Evolutionary conservation across 37 sponge, comb jelly and placozoan genomes (phyloP).

Genomic region (Eunapius fragilis): DNA sequence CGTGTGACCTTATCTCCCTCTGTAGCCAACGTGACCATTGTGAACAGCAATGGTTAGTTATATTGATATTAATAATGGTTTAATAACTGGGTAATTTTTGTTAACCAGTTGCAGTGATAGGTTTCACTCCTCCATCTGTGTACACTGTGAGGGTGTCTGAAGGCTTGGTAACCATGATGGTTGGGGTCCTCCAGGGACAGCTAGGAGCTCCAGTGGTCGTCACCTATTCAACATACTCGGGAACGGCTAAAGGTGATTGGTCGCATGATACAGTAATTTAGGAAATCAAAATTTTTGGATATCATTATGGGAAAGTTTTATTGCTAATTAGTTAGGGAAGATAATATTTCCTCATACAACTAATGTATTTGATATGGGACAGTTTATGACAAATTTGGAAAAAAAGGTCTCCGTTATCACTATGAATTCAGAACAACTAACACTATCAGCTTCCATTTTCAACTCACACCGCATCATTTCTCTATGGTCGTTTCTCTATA

Average conservation of each 20-base stretch:
- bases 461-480: too few relatives aligned
- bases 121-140: constrained; percentile 11
- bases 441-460: too few relatives aligned
- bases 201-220: background rate
- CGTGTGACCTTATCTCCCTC: background rate
- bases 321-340: too few relatives aligned
- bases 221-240: background rate
- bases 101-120: constrained; percentile 15
- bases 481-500: too few relatives aligned
- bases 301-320: too few relatives aligned
- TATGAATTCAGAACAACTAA: too few relatives aligned
- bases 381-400: too few relatives aligned
- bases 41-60: background rate
- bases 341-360: too few relatives aligned
- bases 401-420: too few relatives aligned
- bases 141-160: constrained; percentile 26
- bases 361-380: too few relatives aligned
- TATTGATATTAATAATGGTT: background rate
- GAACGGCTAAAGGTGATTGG: constrained; percentile 8
- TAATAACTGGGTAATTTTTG: background rate
- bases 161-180: constrained; percentile 1
- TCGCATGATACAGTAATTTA: too few relatives aligned
- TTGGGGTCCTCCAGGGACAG: constrained; percentile 9
- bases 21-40: background rate
- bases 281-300: too few relatives aligned